These are phyloP conservation scores for Cephus rjabovi DNA, from an alignment of 2,888 invertebrate species.

Conservation along the genomic window DNA sequence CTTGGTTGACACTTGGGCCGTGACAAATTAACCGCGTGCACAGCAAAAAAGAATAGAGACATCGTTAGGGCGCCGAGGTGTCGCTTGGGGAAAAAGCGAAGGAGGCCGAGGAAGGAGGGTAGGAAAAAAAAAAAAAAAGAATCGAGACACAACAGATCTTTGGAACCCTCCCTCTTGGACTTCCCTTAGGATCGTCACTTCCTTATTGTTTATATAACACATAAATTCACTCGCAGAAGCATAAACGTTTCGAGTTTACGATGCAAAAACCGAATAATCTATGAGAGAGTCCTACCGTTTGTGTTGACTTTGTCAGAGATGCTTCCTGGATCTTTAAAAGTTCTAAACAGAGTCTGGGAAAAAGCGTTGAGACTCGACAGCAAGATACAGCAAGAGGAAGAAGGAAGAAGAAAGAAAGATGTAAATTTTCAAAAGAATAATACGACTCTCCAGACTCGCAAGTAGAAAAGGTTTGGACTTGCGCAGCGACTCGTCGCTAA, in stretches of 20 bases:
- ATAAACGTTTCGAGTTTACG: slow-evolving; percentile 34
- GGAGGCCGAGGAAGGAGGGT: slow-evolving; percentile 9
- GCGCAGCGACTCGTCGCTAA: slow-evolving; percentile 37
- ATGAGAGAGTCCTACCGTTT: slow-evolving; percentile 17
- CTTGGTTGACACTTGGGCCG: no score
- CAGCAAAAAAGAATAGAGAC: not conserved
- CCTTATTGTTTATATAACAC: slow-evolving; percentile 47
- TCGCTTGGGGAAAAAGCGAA: slow-evolving; percentile 11
- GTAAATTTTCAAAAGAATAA: no score
- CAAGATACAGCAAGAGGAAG: no score
- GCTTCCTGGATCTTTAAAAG: no score
- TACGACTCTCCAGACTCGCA: no score
- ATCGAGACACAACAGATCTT: not conserved
- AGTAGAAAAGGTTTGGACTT: no score
- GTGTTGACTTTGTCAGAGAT: no score
- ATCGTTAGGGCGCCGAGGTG: no score
- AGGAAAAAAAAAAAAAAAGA: slow-evolving; percentile 7
- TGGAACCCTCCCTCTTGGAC: not conserved
- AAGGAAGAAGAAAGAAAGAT: no score
- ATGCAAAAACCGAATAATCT: slow-evolving; percentile 45
- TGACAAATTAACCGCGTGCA: no score
- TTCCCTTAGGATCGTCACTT: slow-evolving; percentile 27
- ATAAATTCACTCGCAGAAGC: slow-evolving; percentile 38
- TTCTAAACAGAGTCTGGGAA: no score
- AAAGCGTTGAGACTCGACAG: no score